A percentile compares a stretch with the other conserved stretches of the same genome.
Evolutionary conservation across 2,797 vertebrate species (phyloP).

Genomic region (Eutrigla gurnardus): DNA sequence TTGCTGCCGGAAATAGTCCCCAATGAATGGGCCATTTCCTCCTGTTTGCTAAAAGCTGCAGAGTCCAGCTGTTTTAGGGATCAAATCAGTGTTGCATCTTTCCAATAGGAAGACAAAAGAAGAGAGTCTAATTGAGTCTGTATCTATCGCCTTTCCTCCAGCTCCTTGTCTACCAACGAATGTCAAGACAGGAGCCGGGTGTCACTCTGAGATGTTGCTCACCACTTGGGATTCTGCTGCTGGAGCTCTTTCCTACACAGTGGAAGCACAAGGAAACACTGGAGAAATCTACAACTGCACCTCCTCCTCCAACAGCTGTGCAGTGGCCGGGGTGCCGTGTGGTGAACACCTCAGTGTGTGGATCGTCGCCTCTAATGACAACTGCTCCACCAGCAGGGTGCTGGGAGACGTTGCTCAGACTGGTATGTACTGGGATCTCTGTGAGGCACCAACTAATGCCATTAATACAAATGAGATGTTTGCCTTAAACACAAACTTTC

Average conservation of each 20-base stretch:
- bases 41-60: background rate
- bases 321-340: slow-evolving; percentile 70
- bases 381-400: slow-evolving; percentile 76
- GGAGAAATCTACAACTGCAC: slow-evolving; percentile 81
- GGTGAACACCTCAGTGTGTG: slow-evolving; percentile 84
- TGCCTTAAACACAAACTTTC: background rate
- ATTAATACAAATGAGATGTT: background rate
- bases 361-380: slow-evolving; percentile 78
- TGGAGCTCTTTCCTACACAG: slow-evolving; percentile 79
- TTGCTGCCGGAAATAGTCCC: background rate
- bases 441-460: background rate
- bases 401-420: slow-evolving; percentile 76
- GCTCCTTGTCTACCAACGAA: slow-evolving; percentile 82
- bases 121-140: background rate
- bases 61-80: background rate
- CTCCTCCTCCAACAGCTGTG: slow-evolving; percentile 75
- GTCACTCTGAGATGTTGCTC: slow-evolving; percentile 61
- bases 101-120: background rate
- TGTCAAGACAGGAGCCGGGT: slow-evolving; percentile 65
- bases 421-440: slow-evolving; percentile 64
- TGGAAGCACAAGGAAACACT: slow-evolving; percentile 76
- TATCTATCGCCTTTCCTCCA: slow-evolving; percentile 14
- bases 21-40: background rate
- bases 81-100: background rate
- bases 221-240: slow-evolving; percentile 78